A percentile compares a stretch with the other conserved stretches of the same genome.
Evolutionary conservation across 2,797 vertebrate genomes (phyloP).

Genomic region (Steatocranus sp.): DNA sequence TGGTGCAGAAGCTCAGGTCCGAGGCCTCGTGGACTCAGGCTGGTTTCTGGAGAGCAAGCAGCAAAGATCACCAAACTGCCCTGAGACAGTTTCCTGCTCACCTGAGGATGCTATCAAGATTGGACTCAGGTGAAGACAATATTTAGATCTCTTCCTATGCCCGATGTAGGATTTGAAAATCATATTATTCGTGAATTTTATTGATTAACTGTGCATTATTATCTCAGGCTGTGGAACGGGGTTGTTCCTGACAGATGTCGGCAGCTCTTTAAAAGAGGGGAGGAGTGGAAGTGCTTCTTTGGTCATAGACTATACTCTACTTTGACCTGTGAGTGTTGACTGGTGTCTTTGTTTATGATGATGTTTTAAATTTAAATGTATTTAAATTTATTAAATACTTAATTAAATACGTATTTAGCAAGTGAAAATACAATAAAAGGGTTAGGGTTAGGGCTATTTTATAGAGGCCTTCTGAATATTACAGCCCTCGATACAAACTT

Average conservation of each 20-base stretch:
- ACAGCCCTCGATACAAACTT: background rate
- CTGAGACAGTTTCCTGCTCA: slow-evolving; percentile 76
- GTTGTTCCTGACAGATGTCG: slow-evolving; percentile 79
- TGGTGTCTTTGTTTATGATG: background rate
- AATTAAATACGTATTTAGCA: too few species aligned
- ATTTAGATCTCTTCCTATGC: background rate
- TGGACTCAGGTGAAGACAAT: slow-evolving; percentile 73
- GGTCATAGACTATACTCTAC: slow-evolving; percentile 80
- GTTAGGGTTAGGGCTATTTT: too few species aligned
- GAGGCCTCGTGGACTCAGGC: slow-evolving; percentile 83
- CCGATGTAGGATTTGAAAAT: background rate
- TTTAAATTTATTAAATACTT: too few species aligned
- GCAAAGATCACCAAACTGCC: slow-evolving; percentile 73
- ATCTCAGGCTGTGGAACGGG: slow-evolving; percentile 80
- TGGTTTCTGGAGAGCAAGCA: slow-evolving; percentile 84
- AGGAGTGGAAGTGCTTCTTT: slow-evolving; percentile 86
- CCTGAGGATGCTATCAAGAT: slow-evolving; percentile 81
- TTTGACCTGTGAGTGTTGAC: slow-evolving; percentile 74
- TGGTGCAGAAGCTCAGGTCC: slow-evolving; percentile 78
- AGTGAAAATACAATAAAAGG: too few species aligned
- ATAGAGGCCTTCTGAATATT: background rate
- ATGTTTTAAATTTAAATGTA: background rate
- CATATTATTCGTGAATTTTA: background rate
- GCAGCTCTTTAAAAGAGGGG: slow-evolving; percentile 77
- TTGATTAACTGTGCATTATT: background rate